phyloP scores from a whole-genome alignment of 2,797 vertebrate species.

The Tamandua tetradactyla region DNA sequence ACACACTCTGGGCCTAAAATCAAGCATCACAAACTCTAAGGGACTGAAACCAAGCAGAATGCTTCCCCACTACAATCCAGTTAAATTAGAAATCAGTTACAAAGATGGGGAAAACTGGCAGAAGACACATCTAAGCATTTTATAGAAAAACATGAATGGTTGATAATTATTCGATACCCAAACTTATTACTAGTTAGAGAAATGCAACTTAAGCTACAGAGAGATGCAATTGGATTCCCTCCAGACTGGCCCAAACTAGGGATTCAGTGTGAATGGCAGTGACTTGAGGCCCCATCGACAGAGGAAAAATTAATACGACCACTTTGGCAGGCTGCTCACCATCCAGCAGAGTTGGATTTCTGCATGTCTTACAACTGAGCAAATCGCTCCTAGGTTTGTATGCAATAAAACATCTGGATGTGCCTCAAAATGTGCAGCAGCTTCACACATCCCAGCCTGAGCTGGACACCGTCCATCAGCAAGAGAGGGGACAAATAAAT shows the following conservation, averaged over 20 bases:
- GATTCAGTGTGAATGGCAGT: too few species aligned
- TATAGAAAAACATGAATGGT: not conserved
- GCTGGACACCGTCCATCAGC: not conserved
- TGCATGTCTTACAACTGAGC: fast-evolving
- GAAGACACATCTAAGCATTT: not conserved
- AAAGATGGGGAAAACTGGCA: not conserved
- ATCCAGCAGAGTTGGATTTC: fast-evolving
- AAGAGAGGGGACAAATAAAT: too few species aligned
- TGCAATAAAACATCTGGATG: not conserved
- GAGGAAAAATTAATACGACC: fast-evolving
- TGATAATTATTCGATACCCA: not conserved
- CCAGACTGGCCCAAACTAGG: too few species aligned
- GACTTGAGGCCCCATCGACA: fast-evolving
- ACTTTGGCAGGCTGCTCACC: fast-evolving
- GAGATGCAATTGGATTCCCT: not conserved
- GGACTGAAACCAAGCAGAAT: too few species aligned
- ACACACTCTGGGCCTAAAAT: fast-evolving
- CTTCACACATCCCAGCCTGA: too few species aligned
- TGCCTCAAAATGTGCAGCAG: too few species aligned
- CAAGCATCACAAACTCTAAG: not conserved
- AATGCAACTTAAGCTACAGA: fast-evolving
- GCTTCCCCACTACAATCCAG: not conserved
- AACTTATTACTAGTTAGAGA: too few species aligned
- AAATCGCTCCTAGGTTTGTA: not conserved
- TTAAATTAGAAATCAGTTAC: not conserved